Evolutionary conservation across 2,888 invertebrate species (phyloP), one percentile per base, ranked within the genome.

Genomic region (Orchesella flavescens): DNA sequence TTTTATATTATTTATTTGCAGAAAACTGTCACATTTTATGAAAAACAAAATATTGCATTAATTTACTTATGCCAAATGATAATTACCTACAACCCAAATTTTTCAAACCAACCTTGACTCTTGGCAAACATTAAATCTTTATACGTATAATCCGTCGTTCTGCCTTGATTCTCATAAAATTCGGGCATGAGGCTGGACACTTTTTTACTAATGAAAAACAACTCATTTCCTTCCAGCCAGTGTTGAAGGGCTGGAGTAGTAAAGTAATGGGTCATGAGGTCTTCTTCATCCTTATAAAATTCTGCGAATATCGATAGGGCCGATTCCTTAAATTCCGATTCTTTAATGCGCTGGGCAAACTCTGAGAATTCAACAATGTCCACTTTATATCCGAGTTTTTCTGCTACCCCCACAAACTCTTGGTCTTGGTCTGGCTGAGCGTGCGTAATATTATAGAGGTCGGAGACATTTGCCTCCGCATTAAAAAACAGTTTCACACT

Each of bases 141-240:
- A 12, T 65, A 12, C 1, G 24, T 15, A n/a, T 17, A 15, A 1
- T 65, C 65, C 2, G 24, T 15, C 7, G 65, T 23, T 65, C 24
- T 65, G 2, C 34, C 23, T 34, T 24, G 23, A 4, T 24, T 24
- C 3, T 23, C 24, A 24, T 65, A 34, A 65, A 65, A 65, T n/a
- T 65, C 65, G 2, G 65, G 65, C 7, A 21, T 15, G 24, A 34
- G 9, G 10, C 4, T 7, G 34, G 12, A 4, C 7, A 65, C 15
- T 13, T 65, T 65, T 34, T 65, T 65, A 23, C 15, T 13, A 12
- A 9, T 34, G 12, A 65, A 34, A 65, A 65, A 34, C 24, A 24
- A 4, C 24, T 65, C 65, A n/a, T 24, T 24, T n/a, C 53, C 53
- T 53, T 53, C 53, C 53, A 53, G 53, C 53, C 53, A 53, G n/a